Percentiles rank a stretch among this genome's conserved stretches.
phyloP scores from a whole-genome alignment of 1,140 invertebrate species.

The Cotesia glomerata region DNA sequence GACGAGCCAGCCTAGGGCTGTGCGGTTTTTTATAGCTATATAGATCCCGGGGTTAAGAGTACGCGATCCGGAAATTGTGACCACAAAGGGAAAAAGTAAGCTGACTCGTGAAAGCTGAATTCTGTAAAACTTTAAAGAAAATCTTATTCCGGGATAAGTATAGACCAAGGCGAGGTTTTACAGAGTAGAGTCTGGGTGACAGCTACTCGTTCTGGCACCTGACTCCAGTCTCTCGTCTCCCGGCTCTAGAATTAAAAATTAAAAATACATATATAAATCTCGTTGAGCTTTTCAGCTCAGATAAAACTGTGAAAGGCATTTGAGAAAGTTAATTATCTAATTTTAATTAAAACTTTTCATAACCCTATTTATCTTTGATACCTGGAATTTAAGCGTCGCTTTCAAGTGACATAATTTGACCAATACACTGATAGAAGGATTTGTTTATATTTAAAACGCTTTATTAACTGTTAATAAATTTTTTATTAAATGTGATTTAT shows the following conservation, averaged over 20 bases:
- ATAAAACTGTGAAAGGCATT: no score
- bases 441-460: no score
- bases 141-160: conserved; percentile 18
- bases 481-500: no score
- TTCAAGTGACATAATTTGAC: no score
- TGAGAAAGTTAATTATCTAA: no score
- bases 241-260: conserved; percentile 9
- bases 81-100: conserved; percentile 22
- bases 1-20: background rate
- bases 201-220: conserved; percentile 23
- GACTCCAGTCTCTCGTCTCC: background rate
- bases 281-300: no score
- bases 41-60: background rate
- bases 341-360: no score
- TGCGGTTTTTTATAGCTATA: background rate
- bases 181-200: conserved; percentile 6
- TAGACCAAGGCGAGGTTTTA: conserved; percentile 16
- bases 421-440: no score
- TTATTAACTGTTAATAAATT: no score
- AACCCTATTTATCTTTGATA: no score
- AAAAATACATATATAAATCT: background rate
- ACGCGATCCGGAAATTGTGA: conserved; percentile 26
- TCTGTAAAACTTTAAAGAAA: conserved; percentile 23
- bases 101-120: conserved; percentile 9
- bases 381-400: no score